Evolutionary conservation across 2,113 vertebrate genomes (phyloP), one percentile per base, ranked within the genome.

Genomic region (Elgaria multicarinata): DNA sequence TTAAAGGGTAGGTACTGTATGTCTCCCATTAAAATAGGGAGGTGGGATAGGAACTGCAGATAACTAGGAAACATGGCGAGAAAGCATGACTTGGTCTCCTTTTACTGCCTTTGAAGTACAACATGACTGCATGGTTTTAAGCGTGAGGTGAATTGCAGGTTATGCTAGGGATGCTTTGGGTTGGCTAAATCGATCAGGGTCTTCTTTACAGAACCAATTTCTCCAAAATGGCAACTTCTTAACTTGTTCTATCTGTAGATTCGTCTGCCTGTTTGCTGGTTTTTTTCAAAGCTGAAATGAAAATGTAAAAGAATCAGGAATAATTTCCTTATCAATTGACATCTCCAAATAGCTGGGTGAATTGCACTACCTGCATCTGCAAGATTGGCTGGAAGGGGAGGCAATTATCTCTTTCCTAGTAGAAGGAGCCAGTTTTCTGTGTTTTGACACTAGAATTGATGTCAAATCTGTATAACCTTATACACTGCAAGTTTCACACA

Each of bases 1-100:
- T 96, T 99, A 89, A 99, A 99, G 98, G 99, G 99, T 99, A 82
- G 83, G 93, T 50, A 20, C 33, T 92, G 1, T 6, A 82, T 92
- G 28, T 18, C 46, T 50, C 14, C 8, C 24, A 8, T 76, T 66
- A 83, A 66, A 85, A 87, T 74, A 75, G 9, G 31, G 26, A 20
- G 26, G 31, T 88, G 66, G 66, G 50, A 58, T 71, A 13, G 46
- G 13, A 1, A 18, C 26, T 44, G 46, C 50, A 42, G 66, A 71
- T 64, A 67, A 78, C 4, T 33, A 36, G 10, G 26, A 53, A 28
- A 39, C 42, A 62, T 12, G 67, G n/a, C 28, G 31, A 18, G n/a
- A 78, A 39, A 22, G 1, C 8, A 50, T 2, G 20, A 69, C 26
- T 83, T 74, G 53, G 28, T 39, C 10, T 71, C 12, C 58, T 12